A percentile compares a stretch with the other conserved stretches of the same genome.
phyloP scores from a whole-genome alignment of 2,888 invertebrate genomes.

The Imbricaverruca yamaguchii region DNA sequence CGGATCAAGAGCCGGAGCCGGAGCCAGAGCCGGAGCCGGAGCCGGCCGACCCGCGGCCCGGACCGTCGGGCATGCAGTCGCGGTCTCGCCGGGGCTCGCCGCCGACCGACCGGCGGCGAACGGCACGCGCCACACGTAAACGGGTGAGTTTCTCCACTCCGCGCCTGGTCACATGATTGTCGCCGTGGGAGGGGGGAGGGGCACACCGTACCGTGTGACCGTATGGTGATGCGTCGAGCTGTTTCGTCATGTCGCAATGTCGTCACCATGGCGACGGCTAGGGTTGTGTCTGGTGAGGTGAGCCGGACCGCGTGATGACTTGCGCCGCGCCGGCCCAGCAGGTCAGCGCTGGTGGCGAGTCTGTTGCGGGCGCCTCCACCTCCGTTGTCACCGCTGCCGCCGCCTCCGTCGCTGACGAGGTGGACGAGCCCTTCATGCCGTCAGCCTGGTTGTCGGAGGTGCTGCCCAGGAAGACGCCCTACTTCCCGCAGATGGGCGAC shows the following conservation, averaged over 20 bases:
- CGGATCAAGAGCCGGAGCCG: background rate
- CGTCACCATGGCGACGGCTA: no score
- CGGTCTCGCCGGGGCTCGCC: constrained; percentile 3
- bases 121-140: no score
- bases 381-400: constrained; percentile 5
- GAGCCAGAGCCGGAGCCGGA: background rate
- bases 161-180: no score
- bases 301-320: no score
- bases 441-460: constrained; percentile 91
- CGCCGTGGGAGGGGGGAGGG: no score
- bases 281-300: no score
- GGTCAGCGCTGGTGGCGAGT: background rate
- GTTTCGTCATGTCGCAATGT: no score
- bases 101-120: background rate
- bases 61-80: constrained; percentile 13
- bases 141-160: no score
- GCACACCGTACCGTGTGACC: no score
- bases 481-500: constrained; percentile 96
- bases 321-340: no score
- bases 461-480: constrained; percentile 85
- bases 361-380: background rate
- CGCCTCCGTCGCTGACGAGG: constrained; percentile 44
- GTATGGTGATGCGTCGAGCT: no score
- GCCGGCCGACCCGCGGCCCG: background rate
- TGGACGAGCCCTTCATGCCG: constrained; percentile 70